phyloP scores from a whole-genome alignment of 1,140 invertebrate species.

The Sinella curviseta region DNA sequence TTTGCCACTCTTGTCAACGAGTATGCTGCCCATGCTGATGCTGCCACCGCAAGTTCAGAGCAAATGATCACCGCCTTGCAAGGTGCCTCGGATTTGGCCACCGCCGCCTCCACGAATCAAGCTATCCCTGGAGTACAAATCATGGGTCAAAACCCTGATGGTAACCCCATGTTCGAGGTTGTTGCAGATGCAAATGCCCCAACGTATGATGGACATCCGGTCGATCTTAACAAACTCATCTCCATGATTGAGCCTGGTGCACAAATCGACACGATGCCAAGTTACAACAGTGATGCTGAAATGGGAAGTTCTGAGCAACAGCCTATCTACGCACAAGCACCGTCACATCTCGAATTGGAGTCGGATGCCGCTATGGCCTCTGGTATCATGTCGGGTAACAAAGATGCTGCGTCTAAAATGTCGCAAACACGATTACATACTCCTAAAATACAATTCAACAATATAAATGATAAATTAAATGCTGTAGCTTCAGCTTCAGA shows the following conservation, averaged over 20 bases:
- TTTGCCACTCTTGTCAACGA: constrained; percentile 6
- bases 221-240: constrained; percentile 48
- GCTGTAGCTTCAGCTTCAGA: not conserved
- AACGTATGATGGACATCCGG: constrained; percentile 45
- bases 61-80: not conserved
- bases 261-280: constrained; percentile 36
- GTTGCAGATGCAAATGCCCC: constrained; percentile 45
- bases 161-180: constrained; percentile 47
- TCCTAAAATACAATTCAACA: not conserved
- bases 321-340: constrained; percentile 16
- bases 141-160: constrained; percentile 29
- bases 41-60: not conserved
- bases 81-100: not conserved
- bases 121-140: constrained; percentile 18
- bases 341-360: not conserved
- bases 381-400: constrained; percentile 11
- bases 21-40: constrained; percentile 3
- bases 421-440: not conserved
- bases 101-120: not conserved
- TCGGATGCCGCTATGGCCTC: not conserved
- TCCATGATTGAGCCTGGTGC: constrained; percentile 48
- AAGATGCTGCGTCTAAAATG: not conserved
- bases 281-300: not conserved
- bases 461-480: not conserved
- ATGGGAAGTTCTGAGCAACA: constrained; percentile 35